Base-by-base conservation (phyloP, 1,140 invertebrate genomes). In the Medauroidea extradentata region DNA sequence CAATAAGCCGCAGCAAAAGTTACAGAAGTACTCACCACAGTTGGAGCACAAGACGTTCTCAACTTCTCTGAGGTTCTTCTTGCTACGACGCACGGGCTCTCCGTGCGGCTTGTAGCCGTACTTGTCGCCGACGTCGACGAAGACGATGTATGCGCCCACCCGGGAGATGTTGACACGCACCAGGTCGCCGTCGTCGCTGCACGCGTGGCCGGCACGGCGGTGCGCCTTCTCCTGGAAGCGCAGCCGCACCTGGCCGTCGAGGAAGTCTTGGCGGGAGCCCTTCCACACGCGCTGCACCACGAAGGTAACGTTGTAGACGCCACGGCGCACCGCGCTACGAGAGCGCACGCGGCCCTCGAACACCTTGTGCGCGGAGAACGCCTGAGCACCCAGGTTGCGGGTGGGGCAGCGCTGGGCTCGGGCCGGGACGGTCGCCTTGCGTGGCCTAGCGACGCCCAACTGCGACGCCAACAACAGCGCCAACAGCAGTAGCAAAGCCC, bases 281-380 rank as follows among this genome's bases (percentile, higher is more conserved):
- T 85, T 85, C 68, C 81, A 82, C 51, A 85, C 79, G 29, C 79
- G 75, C 62, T 80, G 78, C 49, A 86, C 83, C 66, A 84, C 82
- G 71, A 86, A 85, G 14, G 84, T 85, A 57, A 83, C 83, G 44
- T 81, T 81, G 72, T 85, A 85, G 65, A 79, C 81, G 16, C 76
- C 77, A 44, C 73, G 76, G 19, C 79, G 75, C 55, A 77, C 70
- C 24, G 79, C 76, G 50, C 81, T 81, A 77, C 81, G 80, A 29
- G 84, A 85, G 16, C 81, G 78, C 18, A 80, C 82, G 66, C 84
- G 84, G 24, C 83, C 84, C 71, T 81, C 80, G 71, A 85, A 85
- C 14, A 85, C 81, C 9, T 81, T 82, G 51, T 80, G 82, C 57
- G 84, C 83, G 27, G 79, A 71, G 66, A 72, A 83, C 5, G 83